A percentile compares a stretch with the other conserved stretches of the same genome.
These are phyloP conservation scores for Allobates femoralis DNA, from an alignment of 2,797 vertebrate species.

Conservation along the genomic window DNA sequence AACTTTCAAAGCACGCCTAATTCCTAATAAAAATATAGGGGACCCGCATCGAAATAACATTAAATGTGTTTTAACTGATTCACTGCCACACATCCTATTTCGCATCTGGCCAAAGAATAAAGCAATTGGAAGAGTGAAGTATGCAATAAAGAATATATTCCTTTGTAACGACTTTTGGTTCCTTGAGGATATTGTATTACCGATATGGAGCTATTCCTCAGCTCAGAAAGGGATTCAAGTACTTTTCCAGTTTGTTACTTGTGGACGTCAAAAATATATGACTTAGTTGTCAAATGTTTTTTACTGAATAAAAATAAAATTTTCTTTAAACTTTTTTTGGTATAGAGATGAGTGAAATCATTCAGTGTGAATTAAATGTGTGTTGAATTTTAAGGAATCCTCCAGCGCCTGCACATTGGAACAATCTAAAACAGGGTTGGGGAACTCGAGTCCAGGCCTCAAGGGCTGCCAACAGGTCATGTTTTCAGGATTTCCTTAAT, in stretches of 20 bases:
- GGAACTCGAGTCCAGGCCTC: too few relatives aligned
- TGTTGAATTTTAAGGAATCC: too few relatives aligned
- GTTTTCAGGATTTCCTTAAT: too few relatives aligned
- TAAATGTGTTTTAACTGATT: conserved; percentile 11
- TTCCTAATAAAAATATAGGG: conserved; percentile 28
- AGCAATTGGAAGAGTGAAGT: background rate
- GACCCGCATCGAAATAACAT: background rate
- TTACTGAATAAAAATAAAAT: too few relatives aligned
- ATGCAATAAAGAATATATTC: background rate
- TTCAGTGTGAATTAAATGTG: too few relatives aligned
- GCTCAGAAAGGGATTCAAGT: background rate
- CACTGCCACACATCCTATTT: background rate
- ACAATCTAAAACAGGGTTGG: too few relatives aligned
- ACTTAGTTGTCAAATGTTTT: too few relatives aligned
- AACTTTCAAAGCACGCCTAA: conserved; percentile 19
- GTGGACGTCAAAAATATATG: too few relatives aligned
- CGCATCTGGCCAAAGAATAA: background rate
- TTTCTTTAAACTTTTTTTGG: too few relatives aligned
- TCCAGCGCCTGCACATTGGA: too few relatives aligned
- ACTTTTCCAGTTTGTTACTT: background rate
- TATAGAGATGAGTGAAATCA: too few relatives aligned
- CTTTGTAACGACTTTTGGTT: background rate
- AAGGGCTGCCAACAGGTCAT: too few relatives aligned
- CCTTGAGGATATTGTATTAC: background rate
- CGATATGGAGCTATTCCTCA: background rate